Conservation (phyloP, 1,140 invertebrate genomes). For the Diorhabda carinulata region DNA sequence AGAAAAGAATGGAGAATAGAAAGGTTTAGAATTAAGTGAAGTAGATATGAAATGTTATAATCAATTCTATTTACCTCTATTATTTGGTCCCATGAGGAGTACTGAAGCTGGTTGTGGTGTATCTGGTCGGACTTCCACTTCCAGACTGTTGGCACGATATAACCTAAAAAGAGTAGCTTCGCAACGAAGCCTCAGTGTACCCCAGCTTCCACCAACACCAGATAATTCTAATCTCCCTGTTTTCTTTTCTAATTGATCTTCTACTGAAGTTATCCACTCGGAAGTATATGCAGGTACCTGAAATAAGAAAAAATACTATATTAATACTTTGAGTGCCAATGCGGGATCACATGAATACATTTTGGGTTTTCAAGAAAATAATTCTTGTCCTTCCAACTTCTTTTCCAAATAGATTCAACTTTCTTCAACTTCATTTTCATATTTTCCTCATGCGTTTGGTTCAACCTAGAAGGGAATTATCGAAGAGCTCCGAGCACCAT, state of each 20-base stretch:
- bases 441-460: too few species aligned
- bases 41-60: not conserved
- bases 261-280: slow-evolving; percentile 33
- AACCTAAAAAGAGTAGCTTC: slow-evolving; percentile 43
- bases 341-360: too few species aligned
- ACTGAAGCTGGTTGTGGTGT: slow-evolving; percentile 44
- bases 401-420: too few species aligned
- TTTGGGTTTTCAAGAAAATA: not conserved
- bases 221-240: slow-evolving; percentile 42
- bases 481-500: too few species aligned
- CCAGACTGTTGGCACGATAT: slow-evolving; percentile 43
- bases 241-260: slow-evolving; percentile 39
- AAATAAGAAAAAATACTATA: slow-evolving; percentile 13
- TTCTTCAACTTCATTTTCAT: too few species aligned
- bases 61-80: slow-evolving; percentile 27
- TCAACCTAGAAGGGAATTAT: too few species aligned
- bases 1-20: too few species aligned
- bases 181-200: slow-evolving; percentile 40
- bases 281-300: slow-evolving; percentile 46
- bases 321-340: not conserved
- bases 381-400: not conserved
- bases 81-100: slow-evolving; percentile 39
- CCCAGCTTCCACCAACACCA: slow-evolving; percentile 43
- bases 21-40: not conserved
- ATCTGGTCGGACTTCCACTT: slow-evolving; percentile 43